Evolutionary conservation across 2,888 invertebrate genomes (phyloP), one percentile per base, ranked within the genome.

Genomic region (Omphaloscelis lunosa): DNA sequence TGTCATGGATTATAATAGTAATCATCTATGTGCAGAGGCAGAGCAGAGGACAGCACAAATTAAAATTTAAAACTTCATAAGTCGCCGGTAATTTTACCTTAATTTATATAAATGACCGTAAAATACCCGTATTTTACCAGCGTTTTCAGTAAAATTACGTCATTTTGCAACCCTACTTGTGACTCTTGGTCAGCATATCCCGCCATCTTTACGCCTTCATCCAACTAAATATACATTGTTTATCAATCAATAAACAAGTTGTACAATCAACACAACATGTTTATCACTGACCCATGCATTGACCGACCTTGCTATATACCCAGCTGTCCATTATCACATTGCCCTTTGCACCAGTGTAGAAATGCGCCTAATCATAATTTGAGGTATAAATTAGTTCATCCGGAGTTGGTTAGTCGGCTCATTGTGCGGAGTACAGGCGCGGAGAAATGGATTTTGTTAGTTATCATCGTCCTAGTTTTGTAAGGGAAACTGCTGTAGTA

Each of bases 271-370:
- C 72, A 70, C 61, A 53, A 72, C 68, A 41, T 5, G n/a, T 56
- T 66, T 79, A 75, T 84, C 80, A 68, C 11, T 51, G 34, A 34
- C 66, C 70, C 62, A 69, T 70, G 34, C 61, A 51, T 61, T 63
- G 58, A 65, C 41, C 65, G 84, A 79, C 84, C 84, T 86, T 86
- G 80, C 53, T 39, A 27, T 39, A 27, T 15, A 34, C 51, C 34
- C 72, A 76, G 67, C 73, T 56, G 72, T 75, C 34, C 75, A 83
- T 80, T 79, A 83, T 65, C 83, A 41, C 51, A 45, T 72, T 88
- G 87, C 80, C 88, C 86, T 86, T 88, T 86, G 87, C 77, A 74
- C 85, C 79, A 62, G 41, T 72, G 68, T 62, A 72, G 78, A 81
- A 77, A 86, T 88, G 86, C 80, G 86, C 73, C 62, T 77, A 72